These are phyloP conservation scores for Myzus persicae DNA, from an alignment of 1,140 invertebrate species.

Conservation along the genomic window DNA sequence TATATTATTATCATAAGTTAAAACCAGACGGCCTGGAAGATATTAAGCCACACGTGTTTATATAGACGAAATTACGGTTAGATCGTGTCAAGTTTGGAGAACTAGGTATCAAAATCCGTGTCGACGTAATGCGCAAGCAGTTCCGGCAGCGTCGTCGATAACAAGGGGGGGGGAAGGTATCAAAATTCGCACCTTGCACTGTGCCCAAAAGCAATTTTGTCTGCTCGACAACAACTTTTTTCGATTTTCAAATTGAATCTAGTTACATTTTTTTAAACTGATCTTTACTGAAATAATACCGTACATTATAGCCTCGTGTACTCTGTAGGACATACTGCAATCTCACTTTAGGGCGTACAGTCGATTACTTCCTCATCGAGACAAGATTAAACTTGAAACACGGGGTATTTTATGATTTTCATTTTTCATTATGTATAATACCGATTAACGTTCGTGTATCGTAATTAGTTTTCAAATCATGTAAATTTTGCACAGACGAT, in stretches of 20 bases:
- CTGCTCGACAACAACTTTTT: background rate
- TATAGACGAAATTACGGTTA: background rate
- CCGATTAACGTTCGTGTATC: background rate
- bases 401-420: background rate
- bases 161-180: no score
- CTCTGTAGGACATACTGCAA: background rate
- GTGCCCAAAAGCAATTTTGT: no score
- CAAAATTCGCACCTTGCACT: background rate
- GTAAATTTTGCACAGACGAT: background rate
- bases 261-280: background rate
- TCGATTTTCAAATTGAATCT: background rate
- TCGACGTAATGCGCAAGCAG: no score
- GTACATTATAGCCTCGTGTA: background rate
- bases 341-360: background rate
- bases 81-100: background rate
- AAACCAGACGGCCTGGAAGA: background rate
- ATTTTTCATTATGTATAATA: background rate
- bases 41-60: background rate
- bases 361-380: background rate
- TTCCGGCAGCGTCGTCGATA: no score
- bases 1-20: background rate
- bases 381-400: background rate
- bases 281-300: background rate
- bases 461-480: background rate
- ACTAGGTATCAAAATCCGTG: no score